A percentile compares a stretch with the other conserved stretches of the same genome.
phyloP scores from a whole-genome alignment of 2,888 invertebrate species.

The Patella caerulea region DNA sequence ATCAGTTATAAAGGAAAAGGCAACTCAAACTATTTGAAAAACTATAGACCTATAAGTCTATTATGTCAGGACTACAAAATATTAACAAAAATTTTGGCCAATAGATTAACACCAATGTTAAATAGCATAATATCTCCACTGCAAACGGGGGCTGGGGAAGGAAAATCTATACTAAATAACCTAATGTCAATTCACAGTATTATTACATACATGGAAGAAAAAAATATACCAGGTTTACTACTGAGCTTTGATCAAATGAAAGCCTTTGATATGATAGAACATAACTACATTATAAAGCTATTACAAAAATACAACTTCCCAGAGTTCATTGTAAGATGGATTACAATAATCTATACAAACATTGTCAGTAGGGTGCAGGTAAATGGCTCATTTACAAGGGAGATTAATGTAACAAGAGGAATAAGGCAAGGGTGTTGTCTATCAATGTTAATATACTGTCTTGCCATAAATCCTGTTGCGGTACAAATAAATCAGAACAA shows the following conservation, averaged over 20 bases:
- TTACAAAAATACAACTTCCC: neutral
- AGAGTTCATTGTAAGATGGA: neutral
- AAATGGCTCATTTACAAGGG: neutral
- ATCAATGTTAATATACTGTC: neutral
- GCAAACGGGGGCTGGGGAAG: no score
- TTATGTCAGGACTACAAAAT: no score
- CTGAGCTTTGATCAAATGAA: neutral
- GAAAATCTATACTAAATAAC: slow-evolving; percentile 2
- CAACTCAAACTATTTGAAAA: no score
- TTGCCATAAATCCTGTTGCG: neutral
- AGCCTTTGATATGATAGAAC: neutral
- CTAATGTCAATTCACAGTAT: neutral
- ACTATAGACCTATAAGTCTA: no score
- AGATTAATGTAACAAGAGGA: neutral
- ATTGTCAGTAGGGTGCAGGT: neutral
- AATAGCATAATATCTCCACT: no score
- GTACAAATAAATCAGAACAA: neutral
- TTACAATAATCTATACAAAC: neutral
- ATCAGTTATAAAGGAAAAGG: no score
- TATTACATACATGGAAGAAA: neutral
- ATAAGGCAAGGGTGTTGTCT: neutral
- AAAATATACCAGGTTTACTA: neutral
- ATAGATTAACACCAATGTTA: no score
- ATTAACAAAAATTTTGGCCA: no score
- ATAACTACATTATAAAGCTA: neutral